Evolutionary conservation across 2,888 invertebrate species (phyloP), one percentile per base, ranked within the genome.

Genomic region (Pyrocoelia pectoralis): DNA sequence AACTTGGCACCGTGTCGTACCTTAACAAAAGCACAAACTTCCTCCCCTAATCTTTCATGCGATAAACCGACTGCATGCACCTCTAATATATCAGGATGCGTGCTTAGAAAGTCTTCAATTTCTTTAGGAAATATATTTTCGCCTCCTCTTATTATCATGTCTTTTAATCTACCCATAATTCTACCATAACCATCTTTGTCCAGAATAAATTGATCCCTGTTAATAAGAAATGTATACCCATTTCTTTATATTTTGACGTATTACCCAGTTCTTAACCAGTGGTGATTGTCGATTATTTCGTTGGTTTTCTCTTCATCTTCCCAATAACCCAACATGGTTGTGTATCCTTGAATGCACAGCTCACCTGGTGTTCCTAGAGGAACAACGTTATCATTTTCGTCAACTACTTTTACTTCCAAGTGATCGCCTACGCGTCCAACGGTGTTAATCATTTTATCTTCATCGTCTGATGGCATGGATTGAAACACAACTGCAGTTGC

Each of bases 71-170:
- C 83, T 0, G 89, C 91, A 77, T 93, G 89, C 41, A 86, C 89
- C 74, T 94, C 92, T 12, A 87, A 74, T 46, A 94, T 83, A 71
- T 86, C 84, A 0, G 91, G 91, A 81, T 94, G 92, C 0, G 86
- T 86, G 73, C 88, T 88, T 12, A 94, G 78, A 50, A 89, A 82
- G 66, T 91, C 88, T 78, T 94, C 94, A 14, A 95, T 86, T 82
- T 94, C 94, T 84, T 88, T 88, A 0, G 94, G 94, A 67, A 89
- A 93, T 59, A 94, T 89, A 75, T 94, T 94, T 80, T 93, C 93
- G 18, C 94, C 93, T 0, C 93, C 93, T 61, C 92, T 81, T 41
- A 93, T 90, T 28, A 94, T 87, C 82, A 93, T 87, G 66, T 94
- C 93, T 74, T 93, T 93, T 2, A 89, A 74, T 50, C 93, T 82